Evolutionary conservation across 2,888 invertebrate species (phyloP).

Genomic region (Calliphora vomitoria): DNA sequence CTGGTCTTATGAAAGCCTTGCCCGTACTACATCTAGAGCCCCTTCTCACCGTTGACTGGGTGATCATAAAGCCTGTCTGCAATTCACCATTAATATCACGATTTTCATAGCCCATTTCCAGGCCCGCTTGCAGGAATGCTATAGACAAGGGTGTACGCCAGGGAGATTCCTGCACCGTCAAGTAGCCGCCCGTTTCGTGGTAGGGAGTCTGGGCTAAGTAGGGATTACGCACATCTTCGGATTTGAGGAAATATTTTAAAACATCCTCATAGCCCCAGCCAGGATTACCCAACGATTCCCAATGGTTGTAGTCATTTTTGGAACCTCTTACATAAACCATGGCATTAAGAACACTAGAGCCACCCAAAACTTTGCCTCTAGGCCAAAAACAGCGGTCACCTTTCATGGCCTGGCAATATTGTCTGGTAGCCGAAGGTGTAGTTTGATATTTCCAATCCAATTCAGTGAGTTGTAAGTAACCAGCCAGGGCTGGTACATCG

Average conservation of each 20-base stretch:
- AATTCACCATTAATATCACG: conserved; percentile 93
- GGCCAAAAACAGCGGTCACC: conserved; percentile 96
- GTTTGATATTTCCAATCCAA: conserved; percentile 97
- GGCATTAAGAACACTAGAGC: conserved; percentile 94
- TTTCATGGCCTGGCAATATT: conserved; percentile 95
- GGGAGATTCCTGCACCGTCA: conserved; percentile 93
- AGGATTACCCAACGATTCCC: conserved; percentile 92
- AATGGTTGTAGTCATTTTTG: conserved; percentile 93
- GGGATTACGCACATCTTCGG: conserved; percentile 94
- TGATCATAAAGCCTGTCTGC: conserved; percentile 94
- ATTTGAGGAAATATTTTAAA: conserved; percentile 93
- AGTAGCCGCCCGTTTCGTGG: conserved; percentile 91
- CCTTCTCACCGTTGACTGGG: conserved; percentile 93
- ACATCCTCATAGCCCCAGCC: conserved; percentile 95
- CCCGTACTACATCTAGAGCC: conserved; percentile 95
- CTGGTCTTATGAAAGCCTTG: conserved; percentile 93
- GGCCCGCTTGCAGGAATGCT: conserved; percentile 93
- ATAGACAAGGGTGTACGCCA: conserved; percentile 93
- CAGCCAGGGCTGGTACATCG: conserved; percentile 93
- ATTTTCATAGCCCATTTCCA: conserved; percentile 92
- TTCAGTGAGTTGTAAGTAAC: conserved; percentile 93
- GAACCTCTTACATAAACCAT: conserved; percentile 97
- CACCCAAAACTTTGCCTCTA: conserved; percentile 95
- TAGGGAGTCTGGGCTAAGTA: conserved; percentile 91
- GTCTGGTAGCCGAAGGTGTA: conserved; percentile 90